A percentile compares a stretch with the other conserved stretches of the same genome.
These are phyloP conservation scores for Nyctereutes procyonoides DNA, from an alignment of 2,113 vertebrate species.

Conservation along the genomic window DNA sequence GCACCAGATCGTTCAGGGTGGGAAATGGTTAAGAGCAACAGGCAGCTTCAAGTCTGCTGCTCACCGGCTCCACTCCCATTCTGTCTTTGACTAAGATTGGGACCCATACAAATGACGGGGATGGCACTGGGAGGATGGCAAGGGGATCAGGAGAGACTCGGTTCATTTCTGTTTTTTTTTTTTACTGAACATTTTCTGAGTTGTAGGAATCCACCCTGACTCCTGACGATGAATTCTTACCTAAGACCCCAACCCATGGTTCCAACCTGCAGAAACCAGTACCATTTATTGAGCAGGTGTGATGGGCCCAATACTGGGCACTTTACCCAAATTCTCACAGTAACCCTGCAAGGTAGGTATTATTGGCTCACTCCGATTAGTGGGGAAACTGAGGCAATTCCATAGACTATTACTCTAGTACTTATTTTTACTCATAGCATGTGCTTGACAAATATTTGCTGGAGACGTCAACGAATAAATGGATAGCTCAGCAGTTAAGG, in stretches of 20 bases:
- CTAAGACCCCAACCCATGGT: neutral
- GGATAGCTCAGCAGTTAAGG: neutral
- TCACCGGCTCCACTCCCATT: conserved; percentile 30
- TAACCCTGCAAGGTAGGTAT: neutral
- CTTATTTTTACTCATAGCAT: neutral
- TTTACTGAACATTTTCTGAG: neutral
- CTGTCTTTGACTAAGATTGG: conserved; percentile 16
- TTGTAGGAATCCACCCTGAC: neutral
- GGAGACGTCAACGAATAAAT: neutral
- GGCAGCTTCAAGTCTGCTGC: conserved; percentile 64
- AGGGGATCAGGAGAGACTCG: neutral
- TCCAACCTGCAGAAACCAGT: neutral
- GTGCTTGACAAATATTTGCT: neutral
- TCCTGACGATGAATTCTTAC: neutral
- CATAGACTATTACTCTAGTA: neutral
- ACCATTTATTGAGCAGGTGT: neutral
- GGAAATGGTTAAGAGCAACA: conserved; percentile 59
- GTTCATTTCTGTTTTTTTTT: neutral
- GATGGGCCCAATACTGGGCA: neutral
- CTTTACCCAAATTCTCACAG: neutral
- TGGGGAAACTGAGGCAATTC: neutral
- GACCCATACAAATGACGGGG: neutral
- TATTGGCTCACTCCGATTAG: neutral
- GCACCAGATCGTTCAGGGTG: conserved; percentile 48
- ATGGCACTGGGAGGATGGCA: neutral